Conservation (phyloP, 2,113 vertebrate genomes). For the Alligator sinensis region DNA sequence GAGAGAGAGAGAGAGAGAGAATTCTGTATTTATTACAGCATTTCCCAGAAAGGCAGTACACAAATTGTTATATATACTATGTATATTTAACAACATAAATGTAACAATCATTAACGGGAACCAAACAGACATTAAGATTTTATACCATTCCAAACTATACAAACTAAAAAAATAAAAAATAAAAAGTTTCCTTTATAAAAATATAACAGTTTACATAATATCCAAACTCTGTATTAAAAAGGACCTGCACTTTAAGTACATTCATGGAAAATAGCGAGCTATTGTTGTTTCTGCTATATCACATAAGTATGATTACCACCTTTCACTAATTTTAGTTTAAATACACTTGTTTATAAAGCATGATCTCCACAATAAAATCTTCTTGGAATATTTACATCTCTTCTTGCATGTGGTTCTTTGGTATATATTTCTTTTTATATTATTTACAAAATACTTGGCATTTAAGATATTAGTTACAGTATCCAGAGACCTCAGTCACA, state of each 20-base stretch:
- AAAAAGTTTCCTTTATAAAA: background rate
- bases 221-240: background rate
- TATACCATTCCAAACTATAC: background rate
- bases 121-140: background rate
- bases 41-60: background rate
- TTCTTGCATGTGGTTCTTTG: background rate
- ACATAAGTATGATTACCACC: background rate
- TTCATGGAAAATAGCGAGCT: background rate
- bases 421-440: background rate
- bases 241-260: background rate
- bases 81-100: background rate
- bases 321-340: background rate
- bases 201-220: background rate
- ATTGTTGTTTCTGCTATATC: background rate
- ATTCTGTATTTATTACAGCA: conserved; percentile 42
- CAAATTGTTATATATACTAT: background rate
- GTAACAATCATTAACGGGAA: background rate
- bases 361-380: background rate
- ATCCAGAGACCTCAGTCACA: background rate
- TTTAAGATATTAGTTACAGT: conserved; percentile 46
- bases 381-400: background rate
- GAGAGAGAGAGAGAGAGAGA: conserved; percentile 16
- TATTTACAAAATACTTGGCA: background rate
- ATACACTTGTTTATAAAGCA: background rate
- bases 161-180: background rate